Base-by-base conservation (phyloP, 2,888 invertebrate genomes). In the Halictus quadricinctus region DNA sequence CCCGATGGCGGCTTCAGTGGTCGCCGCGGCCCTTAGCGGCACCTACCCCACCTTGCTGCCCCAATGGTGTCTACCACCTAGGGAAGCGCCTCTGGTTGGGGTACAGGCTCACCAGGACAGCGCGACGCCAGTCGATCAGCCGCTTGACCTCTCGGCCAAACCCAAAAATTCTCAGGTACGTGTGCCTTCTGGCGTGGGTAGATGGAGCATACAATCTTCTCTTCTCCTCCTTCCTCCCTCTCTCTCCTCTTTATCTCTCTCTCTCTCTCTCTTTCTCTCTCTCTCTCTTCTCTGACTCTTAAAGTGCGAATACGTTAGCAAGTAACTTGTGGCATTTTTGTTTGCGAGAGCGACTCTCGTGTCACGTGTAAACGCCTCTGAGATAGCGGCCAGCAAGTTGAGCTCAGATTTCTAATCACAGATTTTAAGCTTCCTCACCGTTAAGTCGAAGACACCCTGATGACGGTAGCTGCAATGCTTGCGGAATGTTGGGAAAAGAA, bases 61-160 rank as follows among this genome's bases (percentile, higher is more conserved):
- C 84, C 95, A 94, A 89, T 94, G 95, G 95, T 94, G 94, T 87
- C 89, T 94, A 83, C 92, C 92, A 81, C 92, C 92, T 79, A 92
- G 91, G 79, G 96, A 96, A 81, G 95, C 95, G 93, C 94, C 95
- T 89, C 92, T 92, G 94, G 76, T 95, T 95, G 86, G 95, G 95
- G 84, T 94, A 91, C 94, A 92, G 80, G 88, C 93, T 76, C 94
- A 94, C 83, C 94, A 93, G 88, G 94, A 94, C 88, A 93, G 91
- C 87, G 91, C 93, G 85, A 91, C 93, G 88, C 92, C 92, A 93
- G 95, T 96, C 88, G 97, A 97, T 94, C 97, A 97, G 95, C 98
- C 98, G 36, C 96, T 98, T 92, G 98, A 98, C 95, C 96, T 98
- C 93, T 98, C 98, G 95, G 97, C 97, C 94, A 98, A 96, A 96